Percentiles rank a stretch among this genome's conserved stretches.
phyloP scores from a whole-genome alignment of 2,888 invertebrate species.

The Trichogramma evanescens region DNA sequence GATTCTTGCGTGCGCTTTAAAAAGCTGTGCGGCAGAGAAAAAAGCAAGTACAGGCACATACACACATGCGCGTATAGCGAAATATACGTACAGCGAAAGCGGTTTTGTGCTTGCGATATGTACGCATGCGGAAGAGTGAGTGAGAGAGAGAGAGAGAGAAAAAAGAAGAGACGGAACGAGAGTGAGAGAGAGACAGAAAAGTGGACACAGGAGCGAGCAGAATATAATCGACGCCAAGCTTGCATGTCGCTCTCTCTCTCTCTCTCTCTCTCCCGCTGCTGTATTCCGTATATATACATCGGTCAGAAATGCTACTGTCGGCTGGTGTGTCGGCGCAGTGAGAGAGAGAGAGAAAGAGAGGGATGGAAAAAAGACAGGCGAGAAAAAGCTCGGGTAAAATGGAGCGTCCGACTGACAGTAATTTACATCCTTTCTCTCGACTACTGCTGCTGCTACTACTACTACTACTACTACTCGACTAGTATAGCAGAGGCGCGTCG shows the following conservation, averaged over 20 bases:
- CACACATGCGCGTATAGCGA: too few species aligned
- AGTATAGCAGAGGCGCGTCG: too few species aligned
- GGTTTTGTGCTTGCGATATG: too few species aligned
- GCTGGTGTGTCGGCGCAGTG: background rate
- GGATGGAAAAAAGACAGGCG: slow-evolving; percentile 35
- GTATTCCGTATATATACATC: too few species aligned
- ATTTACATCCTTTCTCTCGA: slow-evolving; percentile 42
- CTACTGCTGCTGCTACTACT: too few species aligned
- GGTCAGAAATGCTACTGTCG: too few species aligned
- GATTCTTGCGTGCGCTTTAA: slow-evolving; percentile 27
- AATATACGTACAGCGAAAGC: too few species aligned
- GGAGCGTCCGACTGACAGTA: slow-evolving; percentile 43
- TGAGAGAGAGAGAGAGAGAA: background rate
- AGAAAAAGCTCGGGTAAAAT: slow-evolving; percentile 36
- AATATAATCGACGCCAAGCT: background rate
- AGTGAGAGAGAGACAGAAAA: background rate
- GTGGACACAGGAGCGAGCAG: slow-evolving; percentile 1
- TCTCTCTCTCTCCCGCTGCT: too few species aligned
- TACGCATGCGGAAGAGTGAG: slow-evolving; percentile 9
- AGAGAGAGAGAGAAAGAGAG: slow-evolving; percentile 7
- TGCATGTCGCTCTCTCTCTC: too few species aligned
- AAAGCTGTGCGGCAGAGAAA: slow-evolving; percentile 14
- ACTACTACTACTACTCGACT: too few species aligned
- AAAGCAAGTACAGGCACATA: too few species aligned
- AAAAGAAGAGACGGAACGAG: background rate